Conservation (phyloP, 2,113 vertebrate genomes). For the Gymnorhina tibicen region DNA sequence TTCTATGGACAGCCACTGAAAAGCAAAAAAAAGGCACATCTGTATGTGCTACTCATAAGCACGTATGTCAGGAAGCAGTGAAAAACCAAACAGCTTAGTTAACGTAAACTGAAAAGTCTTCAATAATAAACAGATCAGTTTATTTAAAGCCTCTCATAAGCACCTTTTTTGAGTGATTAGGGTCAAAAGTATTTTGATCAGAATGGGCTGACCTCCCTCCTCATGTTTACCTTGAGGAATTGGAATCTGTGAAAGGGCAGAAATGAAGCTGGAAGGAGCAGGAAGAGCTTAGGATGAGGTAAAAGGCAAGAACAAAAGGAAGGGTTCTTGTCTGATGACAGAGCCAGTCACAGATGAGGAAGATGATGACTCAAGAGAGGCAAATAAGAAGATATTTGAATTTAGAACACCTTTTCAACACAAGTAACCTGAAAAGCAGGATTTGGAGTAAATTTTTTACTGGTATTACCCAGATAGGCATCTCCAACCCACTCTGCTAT, state of each 20-base stretch:
- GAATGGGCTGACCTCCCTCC: not conserved
- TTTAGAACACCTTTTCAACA: not conserved
- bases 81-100: not conserved
- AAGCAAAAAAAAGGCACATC: not conserved
- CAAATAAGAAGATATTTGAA: not conserved
- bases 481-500: not conserved
- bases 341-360: not conserved
- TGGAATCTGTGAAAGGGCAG: not conserved
- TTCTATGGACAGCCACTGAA: not conserved
- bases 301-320: not conserved
- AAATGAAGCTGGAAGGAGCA: not conserved
- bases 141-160: not conserved
- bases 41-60: not conserved
- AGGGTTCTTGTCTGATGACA: not conserved
- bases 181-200: not conserved
- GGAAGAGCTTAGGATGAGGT: not conserved
- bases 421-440: not conserved
- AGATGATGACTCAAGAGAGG: not conserved
- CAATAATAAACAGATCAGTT: not conserved
- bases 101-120: not conserved
- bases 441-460: not conserved
- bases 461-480: not conserved
- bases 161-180: not conserved
- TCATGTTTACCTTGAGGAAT: not conserved
- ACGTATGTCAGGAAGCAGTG: not conserved